These are phyloP conservation scores for Leptosomus discolor DNA, from an alignment of 2,113 vertebrate genomes.

Conservation along the genomic window DNA sequence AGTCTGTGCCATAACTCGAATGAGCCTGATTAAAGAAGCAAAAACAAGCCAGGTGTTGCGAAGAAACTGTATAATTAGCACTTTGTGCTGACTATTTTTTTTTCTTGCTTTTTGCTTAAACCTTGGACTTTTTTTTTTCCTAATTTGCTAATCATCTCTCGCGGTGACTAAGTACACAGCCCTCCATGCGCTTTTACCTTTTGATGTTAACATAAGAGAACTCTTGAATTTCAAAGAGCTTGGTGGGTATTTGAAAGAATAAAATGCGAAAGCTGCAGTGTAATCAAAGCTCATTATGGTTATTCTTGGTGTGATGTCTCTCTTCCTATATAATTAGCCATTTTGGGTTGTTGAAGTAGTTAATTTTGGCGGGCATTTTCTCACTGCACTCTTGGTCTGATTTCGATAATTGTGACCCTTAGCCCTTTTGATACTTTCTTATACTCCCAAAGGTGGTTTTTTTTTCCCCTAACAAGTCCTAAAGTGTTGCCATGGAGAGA, in stretches of 20 bases:
- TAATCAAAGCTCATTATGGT: constrained; percentile 81
- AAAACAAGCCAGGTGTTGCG: constrained; percentile 75
- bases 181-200: constrained; percentile 70
- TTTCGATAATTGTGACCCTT: constrained; percentile 13
- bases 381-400: neutral
- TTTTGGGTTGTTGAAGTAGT: constrained; percentile 52
- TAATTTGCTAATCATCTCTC: constrained; percentile 76
- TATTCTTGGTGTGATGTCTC: constrained; percentile 74
- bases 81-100: constrained; percentile 63
- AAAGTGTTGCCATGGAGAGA: constrained; percentile 53
- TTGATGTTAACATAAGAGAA: constrained; percentile 79
- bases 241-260: constrained; percentile 71
- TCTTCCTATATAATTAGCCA: constrained; percentile 63
- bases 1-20: constrained; percentile 29
- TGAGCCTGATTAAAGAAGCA: constrained; percentile 59
- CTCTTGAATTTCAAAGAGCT: constrained; percentile 82
- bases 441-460: neutral
- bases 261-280: constrained; percentile 56
- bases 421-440: neutral
- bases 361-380: neutral
- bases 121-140: constrained; percentile 43
- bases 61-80: constrained; percentile 75
- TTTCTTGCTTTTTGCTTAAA: constrained; percentile 26
- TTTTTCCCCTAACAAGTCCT: neutral
- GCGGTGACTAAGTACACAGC: constrained; percentile 55